Percentiles rank a stretch among this genome's conserved stretches.
phyloP scores from a whole-genome alignment of 2,113 vertebrate genomes.

The Notarius quadriscutis region DNA sequence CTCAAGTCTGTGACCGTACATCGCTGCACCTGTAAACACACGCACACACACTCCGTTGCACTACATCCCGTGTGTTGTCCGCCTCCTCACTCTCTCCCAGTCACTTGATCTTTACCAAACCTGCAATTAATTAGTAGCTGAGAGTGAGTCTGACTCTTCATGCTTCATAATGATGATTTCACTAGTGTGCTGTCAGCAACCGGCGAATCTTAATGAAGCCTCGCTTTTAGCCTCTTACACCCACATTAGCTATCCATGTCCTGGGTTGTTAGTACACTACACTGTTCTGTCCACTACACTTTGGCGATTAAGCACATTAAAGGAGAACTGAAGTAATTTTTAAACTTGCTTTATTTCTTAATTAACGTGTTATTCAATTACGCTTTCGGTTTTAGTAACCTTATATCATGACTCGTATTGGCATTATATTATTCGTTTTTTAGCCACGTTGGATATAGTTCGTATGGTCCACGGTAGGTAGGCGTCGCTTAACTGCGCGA shows the following conservation, averaged over 20 bases:
- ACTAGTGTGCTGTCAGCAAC: conserved; percentile 25
- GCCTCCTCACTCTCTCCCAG: conserved; percentile 20
- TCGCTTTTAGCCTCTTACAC: not conserved
- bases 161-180: conserved; percentile 31
- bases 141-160: conserved; percentile 33
- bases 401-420: no score
- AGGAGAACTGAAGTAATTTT: no score
- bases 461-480: no score
- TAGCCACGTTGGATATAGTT: no score
- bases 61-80: conserved; percentile 6
- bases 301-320: not conserved
- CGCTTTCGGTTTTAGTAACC: no score
- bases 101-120: conserved; percentile 32
- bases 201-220: not conserved
- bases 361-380: no score
- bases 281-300: not conserved
- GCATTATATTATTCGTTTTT: no score
- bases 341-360: no score
- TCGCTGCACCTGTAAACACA: not conserved
- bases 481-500: no score
- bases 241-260: not conserved
- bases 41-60: conserved; percentile 2
- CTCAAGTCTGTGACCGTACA: not conserved
- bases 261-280: not conserved
- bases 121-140: conserved; percentile 47